These are phyloP conservation scores for Trachythela sp. DNA, from an alignment of 64 coral and sea anemone genomes.

Conservation along the genomic window DNA sequence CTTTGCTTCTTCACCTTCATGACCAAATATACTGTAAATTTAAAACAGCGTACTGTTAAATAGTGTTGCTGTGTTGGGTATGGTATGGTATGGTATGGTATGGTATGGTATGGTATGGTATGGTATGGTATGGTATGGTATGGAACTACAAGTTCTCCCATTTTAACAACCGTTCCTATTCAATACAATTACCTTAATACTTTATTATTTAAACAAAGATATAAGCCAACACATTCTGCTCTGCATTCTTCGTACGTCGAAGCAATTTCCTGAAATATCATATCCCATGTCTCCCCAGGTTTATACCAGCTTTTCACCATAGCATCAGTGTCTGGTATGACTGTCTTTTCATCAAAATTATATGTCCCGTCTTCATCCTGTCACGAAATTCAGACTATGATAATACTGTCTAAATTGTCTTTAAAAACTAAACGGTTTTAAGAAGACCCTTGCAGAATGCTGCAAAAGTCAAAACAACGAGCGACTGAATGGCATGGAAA, in stretches of 20 bases:
- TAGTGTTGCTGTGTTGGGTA: neutral
- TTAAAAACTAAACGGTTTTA: too few species aligned
- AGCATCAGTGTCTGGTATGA: conserved; percentile 61
- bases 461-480: too few species aligned
- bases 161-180: neutral
- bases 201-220: conserved; percentile 68
- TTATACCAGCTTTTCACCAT: conserved; percentile 55
- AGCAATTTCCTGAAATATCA: conserved; percentile 76
- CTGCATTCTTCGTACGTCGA: conserved; percentile 93
- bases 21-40: conserved; percentile 77
- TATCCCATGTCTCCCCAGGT: conserved; percentile 83
- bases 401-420: neutral
- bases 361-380: conserved; percentile 70
- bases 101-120: neutral
- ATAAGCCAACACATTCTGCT: conserved; percentile 94
- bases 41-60: neutral
- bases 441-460: too few species aligned
- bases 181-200: conserved; percentile 78
- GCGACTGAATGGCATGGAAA: too few species aligned
- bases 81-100: neutral
- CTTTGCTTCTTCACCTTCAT: conserved; percentile 63
- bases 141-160: too few species aligned
- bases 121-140: too few species aligned
- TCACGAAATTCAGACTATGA: neutral
- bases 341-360: conserved; percentile 73